Evolutionary conservation across 2,888 invertebrate genomes (phyloP).

Genomic region (Vannuccia rotundouncinata): DNA sequence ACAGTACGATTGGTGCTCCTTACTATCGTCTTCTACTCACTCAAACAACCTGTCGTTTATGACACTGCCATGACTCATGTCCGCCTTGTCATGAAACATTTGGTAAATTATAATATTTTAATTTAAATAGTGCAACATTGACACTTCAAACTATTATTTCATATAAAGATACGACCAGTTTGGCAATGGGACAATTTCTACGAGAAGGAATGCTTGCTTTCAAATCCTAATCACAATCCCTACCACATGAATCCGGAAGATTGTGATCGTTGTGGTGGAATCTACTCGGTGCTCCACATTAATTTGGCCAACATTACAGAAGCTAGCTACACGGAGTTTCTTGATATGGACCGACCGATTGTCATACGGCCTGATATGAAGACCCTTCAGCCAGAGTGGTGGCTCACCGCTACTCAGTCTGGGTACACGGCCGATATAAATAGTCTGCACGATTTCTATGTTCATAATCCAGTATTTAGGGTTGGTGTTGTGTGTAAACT

Average conservation of each 20-base stretch:
- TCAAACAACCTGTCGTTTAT: background rate
- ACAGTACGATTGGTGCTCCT: background rate
- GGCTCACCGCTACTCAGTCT: background rate
- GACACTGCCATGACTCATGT: background rate
- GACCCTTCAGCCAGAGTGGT: background rate
- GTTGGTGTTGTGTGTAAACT: background rate
- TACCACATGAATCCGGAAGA: background rate
- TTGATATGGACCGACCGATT: background rate
- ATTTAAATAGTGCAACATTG: background rate
- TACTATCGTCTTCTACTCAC: background rate
- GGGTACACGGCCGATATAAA: background rate
- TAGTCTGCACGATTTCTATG: background rate
- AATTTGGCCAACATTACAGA: background rate
- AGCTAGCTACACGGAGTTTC: background rate
- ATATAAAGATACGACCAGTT: background rate
- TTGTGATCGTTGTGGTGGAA: background rate
- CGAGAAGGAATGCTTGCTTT: background rate
- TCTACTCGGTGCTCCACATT: background rate
- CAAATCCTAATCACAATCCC: background rate
- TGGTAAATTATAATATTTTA: background rate
- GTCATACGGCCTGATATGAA: background rate
- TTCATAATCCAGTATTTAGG: background rate
- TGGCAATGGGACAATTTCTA: background rate
- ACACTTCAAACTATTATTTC: no score
- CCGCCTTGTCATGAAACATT: background rate